Conservation (phyloP, 2,888 invertebrate species). For the Diarsia mendica region DNA sequence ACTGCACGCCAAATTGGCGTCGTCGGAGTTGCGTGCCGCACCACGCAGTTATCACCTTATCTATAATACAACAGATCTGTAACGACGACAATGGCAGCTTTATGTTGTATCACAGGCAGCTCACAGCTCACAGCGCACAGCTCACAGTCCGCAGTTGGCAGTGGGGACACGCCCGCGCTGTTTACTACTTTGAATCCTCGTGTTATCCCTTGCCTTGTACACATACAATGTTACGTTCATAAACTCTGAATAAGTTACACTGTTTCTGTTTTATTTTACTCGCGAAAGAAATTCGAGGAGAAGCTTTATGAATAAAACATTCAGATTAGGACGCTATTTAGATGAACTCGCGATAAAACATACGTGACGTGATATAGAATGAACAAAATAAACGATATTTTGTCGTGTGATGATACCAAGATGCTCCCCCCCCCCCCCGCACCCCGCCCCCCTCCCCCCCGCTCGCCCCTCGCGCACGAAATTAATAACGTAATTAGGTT, state of each 20-base stretch:
- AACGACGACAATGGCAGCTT: constrained; percentile 7
- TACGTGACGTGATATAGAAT: constrained; percentile 43
- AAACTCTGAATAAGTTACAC: not conserved
- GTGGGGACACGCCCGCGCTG: not conserved
- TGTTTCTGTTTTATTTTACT: constrained; percentile 4
- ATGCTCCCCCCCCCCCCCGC: not conserved
- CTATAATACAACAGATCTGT: constrained; percentile 17
- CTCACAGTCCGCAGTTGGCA: not conserved
- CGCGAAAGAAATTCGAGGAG: constrained; percentile 17
- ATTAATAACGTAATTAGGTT: constrained; percentile 61
- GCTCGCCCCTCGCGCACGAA: not conserved
- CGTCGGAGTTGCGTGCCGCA: not conserved
- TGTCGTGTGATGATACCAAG: constrained; percentile 21
- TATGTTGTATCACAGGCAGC: not conserved
- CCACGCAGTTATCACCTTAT: constrained; percentile 11
- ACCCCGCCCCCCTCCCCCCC: not conserved
- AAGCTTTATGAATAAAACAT: constrained; percentile 52
- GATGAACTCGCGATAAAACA: constrained; percentile 39
- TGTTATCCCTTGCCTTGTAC: not conserved
- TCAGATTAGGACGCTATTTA: constrained; percentile 37
- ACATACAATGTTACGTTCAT: not conserved
- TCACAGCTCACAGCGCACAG: not conserved
- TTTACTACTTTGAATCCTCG: not conserved
- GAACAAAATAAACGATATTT: constrained; percentile 24
- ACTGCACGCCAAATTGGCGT: not conserved